A percentile compares a stretch with the other conserved stretches of the same genome.
These are phyloP conservation scores for Pseudolycoriella hygida DNA, from an alignment of 2,888 invertebrate genomes.

Conservation along the genomic window DNA sequence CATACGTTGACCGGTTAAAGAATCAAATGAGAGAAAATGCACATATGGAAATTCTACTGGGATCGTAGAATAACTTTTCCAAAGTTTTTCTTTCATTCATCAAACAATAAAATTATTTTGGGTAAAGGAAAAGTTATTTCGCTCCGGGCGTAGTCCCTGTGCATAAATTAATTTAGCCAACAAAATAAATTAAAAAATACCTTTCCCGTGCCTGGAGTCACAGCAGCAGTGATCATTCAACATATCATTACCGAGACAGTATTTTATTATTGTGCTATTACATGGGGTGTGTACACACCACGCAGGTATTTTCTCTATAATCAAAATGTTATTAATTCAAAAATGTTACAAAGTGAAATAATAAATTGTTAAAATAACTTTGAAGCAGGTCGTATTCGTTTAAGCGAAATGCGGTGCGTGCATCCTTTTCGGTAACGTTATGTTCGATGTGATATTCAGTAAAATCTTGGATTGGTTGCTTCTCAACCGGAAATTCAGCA, in stretches of 20 bases:
- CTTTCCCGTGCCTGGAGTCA: constrained; percentile 24
- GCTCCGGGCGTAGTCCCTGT: no score
- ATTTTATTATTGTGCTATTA: constrained; percentile 18
- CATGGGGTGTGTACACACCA: constrained; percentile 21
- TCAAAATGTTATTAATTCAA: background rate
- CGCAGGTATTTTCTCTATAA: constrained; percentile 10
- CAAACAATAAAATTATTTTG: no score
- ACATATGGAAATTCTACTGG: no score
- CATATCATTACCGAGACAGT: constrained; percentile 24
- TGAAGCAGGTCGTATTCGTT: background rate
- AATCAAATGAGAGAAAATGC: no score
- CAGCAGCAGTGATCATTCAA: constrained; percentile 29
- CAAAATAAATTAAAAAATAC: no score
- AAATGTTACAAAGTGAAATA: background rate
- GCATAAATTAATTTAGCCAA: no score
- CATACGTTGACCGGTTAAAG: no score
- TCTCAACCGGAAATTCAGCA: no score
- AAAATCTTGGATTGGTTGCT: background rate
- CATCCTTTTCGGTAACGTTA: constrained; percentile 2
- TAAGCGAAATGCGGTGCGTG: background rate
- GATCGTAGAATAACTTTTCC: no score
- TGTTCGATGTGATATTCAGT: constrained; percentile 4
- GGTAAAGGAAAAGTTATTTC: no score
- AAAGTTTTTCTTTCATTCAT: no score
- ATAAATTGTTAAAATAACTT: background rate